Evolutionary conservation across 2,113 vertebrate species (phyloP), one percentile per base, ranked within the genome.

Genomic region (Corythaixoides concolor): DNA sequence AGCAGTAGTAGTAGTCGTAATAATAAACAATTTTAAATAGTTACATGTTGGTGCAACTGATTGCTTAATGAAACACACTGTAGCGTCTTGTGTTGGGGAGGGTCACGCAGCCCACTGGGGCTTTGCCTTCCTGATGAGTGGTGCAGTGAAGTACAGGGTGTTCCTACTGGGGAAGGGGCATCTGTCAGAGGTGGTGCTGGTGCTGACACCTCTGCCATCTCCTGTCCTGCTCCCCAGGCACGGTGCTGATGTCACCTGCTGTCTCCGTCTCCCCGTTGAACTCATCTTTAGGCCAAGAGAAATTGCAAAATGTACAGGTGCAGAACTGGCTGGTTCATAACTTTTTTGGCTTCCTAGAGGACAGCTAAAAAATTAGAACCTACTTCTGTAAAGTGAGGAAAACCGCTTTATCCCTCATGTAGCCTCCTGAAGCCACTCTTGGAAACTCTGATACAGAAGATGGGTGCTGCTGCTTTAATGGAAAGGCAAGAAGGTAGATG

Each of bases 1-100:
- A 75, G 8, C 33, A 30, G 5, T 12, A 43, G 33, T 49, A 39
- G 8, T 56, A 66, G 27, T 23, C n/a, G 13, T 30, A 62, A 41
- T 18, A 35, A 45, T 23, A 17, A 28, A 10, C 16, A 8, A 15
- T 87, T 74, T 21, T 35, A 74, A 15, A 7, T 24, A 37, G 49
- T 47, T 81, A 20, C 0, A 0, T 56, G 28, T 24, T 55, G 30
- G 43, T 35, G 9, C 55, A 49, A 8, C 6, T 43, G 6, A n/a
- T 62, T 68, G 41, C 59, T 70, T 72, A 28, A 91, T 75, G 86
- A 82, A 63, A 33, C 49, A 10, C 1, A 2, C 12, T 33, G 41
- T 24, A 50, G 70, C 15, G 15, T 30, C 58, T 68, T 64, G 24
- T 64, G 66, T 49, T 93, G 47, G 30, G 30, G 50, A 1, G 39